Evolutionary conservation across 2,113 vertebrate genomes (phyloP), one percentile per base, ranked within the genome.

Genomic region (Pachyramphus minor): DNA sequence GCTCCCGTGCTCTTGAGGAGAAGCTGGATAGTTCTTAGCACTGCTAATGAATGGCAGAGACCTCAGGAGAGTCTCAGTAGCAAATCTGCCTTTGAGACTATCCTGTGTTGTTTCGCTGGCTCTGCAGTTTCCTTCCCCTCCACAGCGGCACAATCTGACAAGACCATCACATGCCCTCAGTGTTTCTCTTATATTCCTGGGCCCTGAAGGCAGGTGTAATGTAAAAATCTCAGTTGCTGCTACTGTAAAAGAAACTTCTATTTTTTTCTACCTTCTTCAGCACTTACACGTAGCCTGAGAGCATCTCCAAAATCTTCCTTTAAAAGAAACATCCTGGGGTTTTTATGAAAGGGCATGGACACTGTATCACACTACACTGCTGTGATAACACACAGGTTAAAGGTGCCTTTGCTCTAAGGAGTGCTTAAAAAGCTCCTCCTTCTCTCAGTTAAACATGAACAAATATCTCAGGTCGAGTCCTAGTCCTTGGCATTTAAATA

Each of bases 1-100:
- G 50, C 23, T 9, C 14, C 1, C 0, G 0, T 4, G 12, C 33
- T 77, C 52, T 52, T 37, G 27, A 81, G 0, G 1, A 80, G 18
- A 19, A 67, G 12, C 2, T 84, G 33, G 15, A 68, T 55, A 60
- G 19, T 35, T 78, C 80, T 86, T 52, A 75, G 21, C 41, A 28
- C 28, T 63, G 55, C 47, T 69, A 71, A 86, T 1, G 4, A 74
- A 59, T 23, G 33, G 18, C 63, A 90, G 62, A 85, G 82, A 28
- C n/a, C 66, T 56, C 78, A 35, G 79, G n/a, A 88, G 58, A 60
- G 11, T 8, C 7, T 33, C 42, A 68, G 49, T 0, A 14, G 44
- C 8, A 83, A n/a, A 68, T 31, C 21, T 37, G 60, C n/a, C 45
- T 88, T 50, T 59, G 24, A 90, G 62, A 60, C 53, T 49, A n/a